These are phyloP conservation scores for Meteorus cinctellus DNA, from an alignment of 2,888 invertebrate genomes.

Conservation along the genomic window DNA sequence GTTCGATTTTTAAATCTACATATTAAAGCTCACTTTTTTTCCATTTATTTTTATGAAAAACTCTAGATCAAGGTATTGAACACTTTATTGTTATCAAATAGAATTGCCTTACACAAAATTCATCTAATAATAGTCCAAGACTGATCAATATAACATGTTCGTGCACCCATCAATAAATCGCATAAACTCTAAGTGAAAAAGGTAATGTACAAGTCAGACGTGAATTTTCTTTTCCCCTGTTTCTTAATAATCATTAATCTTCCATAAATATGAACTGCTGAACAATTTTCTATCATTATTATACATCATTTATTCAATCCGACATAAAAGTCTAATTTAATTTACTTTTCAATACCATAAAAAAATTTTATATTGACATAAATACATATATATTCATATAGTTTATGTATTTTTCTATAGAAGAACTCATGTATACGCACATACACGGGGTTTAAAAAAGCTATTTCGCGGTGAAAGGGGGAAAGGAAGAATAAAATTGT, in stretches of 20 bases:
- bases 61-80: too few relatives aligned
- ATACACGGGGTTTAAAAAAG: conserved; percentile 19
- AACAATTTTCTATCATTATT: conserved; percentile 6
- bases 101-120: too few relatives aligned
- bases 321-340: neutral
- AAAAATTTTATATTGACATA: neutral
- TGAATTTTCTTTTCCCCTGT: neutral
- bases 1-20: too few relatives aligned
- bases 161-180: too few relatives aligned
- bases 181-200: conserved; percentile 27
- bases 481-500: conserved; percentile 44
- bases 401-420: neutral
- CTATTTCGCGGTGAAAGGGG: conserved; percentile 38
- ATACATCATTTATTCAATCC: neutral
- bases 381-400: neutral
- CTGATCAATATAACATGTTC: too few relatives aligned
- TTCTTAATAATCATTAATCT: conserved; percentile 9
- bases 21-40: too few relatives aligned
- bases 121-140: too few relatives aligned
- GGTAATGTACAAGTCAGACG: conserved; percentile 21
- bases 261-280: neutral
- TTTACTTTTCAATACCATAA: conserved; percentile 6
- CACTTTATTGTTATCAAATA: too few relatives aligned
- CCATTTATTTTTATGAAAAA: too few relatives aligned
- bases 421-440: conserved; percentile 19